Conservation (phyloP, 2,797 vertebrate species). For the Margarornis squamiger region DNA sequence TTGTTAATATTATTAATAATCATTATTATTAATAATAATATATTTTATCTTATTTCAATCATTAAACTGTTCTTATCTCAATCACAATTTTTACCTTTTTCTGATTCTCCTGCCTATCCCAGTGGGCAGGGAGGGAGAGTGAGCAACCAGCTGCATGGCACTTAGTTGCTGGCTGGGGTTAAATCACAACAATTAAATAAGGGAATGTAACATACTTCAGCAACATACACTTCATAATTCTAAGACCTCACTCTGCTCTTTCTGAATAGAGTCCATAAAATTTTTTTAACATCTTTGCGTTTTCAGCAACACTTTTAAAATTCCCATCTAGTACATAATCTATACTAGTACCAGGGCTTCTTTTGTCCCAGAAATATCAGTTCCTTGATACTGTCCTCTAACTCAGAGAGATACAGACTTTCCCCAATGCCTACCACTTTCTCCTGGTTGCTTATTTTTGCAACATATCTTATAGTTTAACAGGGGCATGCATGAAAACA, state of each 20-base stretch:
- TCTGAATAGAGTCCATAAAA: not conserved
- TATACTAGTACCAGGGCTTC: not conserved
- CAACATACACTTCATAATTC: not conserved
- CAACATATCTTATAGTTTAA: not conserved
- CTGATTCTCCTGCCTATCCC: not conserved
- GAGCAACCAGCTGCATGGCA: not conserved
- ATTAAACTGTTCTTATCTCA: not conserved
- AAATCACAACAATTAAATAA: not conserved
- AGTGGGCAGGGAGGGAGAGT: not conserved
- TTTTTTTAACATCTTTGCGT: not conserved
- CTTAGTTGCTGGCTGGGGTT: not conserved
- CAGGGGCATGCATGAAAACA: not conserved
- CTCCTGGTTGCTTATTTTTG: not conserved
- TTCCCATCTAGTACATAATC: not conserved
- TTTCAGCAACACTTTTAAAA: not conserved
- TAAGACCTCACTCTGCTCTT: not conserved
- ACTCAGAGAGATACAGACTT: not conserved
- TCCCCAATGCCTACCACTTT: not conserved
- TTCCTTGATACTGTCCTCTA: not conserved
- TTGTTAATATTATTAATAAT: not conserved
- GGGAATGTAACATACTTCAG: not conserved
- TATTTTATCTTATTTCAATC: not conserved
- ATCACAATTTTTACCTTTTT: not conserved
- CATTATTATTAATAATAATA: not conserved
- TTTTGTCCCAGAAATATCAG: not conserved